Evolutionary conservation across 2,797 vertebrate genomes (phyloP).

Genomic region (Siniperca undulata): DNA sequence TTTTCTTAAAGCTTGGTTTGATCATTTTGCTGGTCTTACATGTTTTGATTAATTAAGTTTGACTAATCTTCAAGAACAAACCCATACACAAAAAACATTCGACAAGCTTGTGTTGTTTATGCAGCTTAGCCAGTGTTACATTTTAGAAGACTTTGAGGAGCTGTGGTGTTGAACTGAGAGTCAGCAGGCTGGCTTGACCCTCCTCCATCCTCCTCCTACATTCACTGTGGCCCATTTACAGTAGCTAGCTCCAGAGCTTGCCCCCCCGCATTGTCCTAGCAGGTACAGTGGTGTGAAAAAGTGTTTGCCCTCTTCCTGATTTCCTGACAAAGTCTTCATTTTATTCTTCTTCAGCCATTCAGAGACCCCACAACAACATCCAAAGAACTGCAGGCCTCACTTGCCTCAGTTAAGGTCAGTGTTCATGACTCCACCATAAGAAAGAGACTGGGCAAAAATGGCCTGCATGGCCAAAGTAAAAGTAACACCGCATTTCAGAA

Average conservation of each 20-base stretch:
- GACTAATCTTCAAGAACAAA: not conserved
- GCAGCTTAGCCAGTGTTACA: not conserved
- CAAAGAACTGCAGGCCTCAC: too few relatives aligned
- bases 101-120: not conserved
- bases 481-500: too few relatives aligned
- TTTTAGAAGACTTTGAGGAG: conserved; percentile 12
- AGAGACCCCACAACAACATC: too few relatives aligned
- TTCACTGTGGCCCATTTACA: conserved; percentile 57
- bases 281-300: conserved; percentile 11
- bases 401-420: too few relatives aligned
- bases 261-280: conserved; percentile 47
- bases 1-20: not conserved
- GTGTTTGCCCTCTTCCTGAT: too few relatives aligned
- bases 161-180: conserved; percentile 40
- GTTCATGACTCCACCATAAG: too few relatives aligned
- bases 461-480: too few relatives aligned
- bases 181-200: conserved; percentile 47
- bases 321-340: too few relatives aligned
- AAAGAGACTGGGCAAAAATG: too few relatives aligned
- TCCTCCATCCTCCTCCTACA: conserved; percentile 40
- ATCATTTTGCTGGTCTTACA: not conserved
- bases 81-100: not conserved
- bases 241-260: conserved; percentile 29
- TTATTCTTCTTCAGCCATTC: too few relatives aligned
- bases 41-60: not conserved